Conservation (phyloP, 2,888 invertebrate genomes). For the Villa cingulata region DNA sequence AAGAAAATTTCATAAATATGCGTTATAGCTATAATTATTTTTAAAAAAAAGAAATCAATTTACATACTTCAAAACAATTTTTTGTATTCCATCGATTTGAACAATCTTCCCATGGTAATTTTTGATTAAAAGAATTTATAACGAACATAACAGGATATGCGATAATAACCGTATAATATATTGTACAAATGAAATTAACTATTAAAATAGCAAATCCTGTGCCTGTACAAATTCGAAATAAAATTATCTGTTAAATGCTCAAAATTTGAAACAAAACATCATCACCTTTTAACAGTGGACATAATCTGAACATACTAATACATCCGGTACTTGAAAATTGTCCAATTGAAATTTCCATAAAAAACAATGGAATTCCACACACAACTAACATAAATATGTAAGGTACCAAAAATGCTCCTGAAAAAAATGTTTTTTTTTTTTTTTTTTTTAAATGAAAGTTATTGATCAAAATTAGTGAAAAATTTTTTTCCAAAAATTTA, state of each 20-base stretch:
- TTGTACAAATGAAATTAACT: constrained; percentile 65
- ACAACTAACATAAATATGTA: constrained; percentile 66
- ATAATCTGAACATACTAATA: constrained; percentile 64
- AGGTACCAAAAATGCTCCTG: constrained; percentile 67
- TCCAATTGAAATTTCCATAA: constrained; percentile 74
- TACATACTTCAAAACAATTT: constrained; percentile 45
- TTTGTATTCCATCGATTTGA: constrained; percentile 71
- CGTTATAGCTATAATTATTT: background rate
- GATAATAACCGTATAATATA: constrained; percentile 75
- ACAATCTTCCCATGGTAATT: constrained; percentile 67
- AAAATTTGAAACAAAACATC: background rate
- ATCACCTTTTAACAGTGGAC: constrained; percentile 73
- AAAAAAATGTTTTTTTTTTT: constrained; percentile 1
- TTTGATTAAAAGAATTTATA: constrained; percentile 46
- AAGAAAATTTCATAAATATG: too few relatives aligned
- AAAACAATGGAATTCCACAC: constrained; percentile 78
- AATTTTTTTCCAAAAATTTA: background rate
- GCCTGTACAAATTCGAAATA: constrained; percentile 41
- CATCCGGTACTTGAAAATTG: constrained; percentile 75
- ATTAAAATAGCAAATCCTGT: constrained; percentile 73
- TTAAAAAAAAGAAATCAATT: too few relatives aligned
- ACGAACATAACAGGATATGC: constrained; percentile 72
- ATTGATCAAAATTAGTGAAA: too few relatives aligned
- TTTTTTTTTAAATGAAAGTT: too few relatives aligned
- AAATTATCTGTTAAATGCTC: background rate